Percentiles rank a stretch among this genome's conserved stretches.
Conservation (phyloP, 2,888 invertebrate species). For the Limenitis camilla region DNA sequence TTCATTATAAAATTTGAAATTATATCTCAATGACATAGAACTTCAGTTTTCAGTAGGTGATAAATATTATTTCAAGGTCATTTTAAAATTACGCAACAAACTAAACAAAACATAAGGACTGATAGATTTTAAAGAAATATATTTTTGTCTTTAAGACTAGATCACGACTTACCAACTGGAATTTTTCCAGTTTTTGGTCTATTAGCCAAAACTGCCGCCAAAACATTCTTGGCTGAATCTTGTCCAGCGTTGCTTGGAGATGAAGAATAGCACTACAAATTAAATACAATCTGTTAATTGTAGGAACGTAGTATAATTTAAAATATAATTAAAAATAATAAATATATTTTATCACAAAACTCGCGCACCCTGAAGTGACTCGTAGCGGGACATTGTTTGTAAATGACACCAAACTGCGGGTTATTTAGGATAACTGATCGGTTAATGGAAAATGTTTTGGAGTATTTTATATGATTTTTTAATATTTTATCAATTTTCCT, state of each 20-base stretch:
- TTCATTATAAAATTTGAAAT: too few relatives aligned
- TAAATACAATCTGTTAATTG: neutral
- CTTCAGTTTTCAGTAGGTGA: neutral
- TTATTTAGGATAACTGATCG: slow-evolving; percentile 46
- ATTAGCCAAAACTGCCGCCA: slow-evolving; percentile 67
- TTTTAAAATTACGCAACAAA: slow-evolving; percentile 37
- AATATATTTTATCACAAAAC: neutral
- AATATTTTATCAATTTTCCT: slow-evolving; percentile 55
- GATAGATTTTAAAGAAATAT: neutral
- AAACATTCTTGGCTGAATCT: slow-evolving; percentile 66
- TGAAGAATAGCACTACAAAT: slow-evolving; percentile 50
- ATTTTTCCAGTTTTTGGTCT: slow-evolving; percentile 68
- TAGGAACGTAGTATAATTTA: neutral
- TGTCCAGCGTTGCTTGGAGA: slow-evolving; percentile 36
- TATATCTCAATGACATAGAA: too few relatives aligned
- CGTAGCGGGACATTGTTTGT: slow-evolving; percentile 51
- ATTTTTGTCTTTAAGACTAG: neutral
- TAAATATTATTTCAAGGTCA: slow-evolving; percentile 40
- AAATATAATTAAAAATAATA: neutral
- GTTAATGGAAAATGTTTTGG: slow-evolving; percentile 37
- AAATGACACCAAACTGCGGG: slow-evolving; percentile 44
- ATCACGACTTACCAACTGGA: slow-evolving; percentile 58
- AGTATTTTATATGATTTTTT: slow-evolving; percentile 49
- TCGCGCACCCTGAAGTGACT: slow-evolving; percentile 52
- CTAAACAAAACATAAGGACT: slow-evolving; percentile 5